Evolutionary conservation across 2,113 vertebrate species (phyloP).

Genomic region (Enhydra lutris): DNA sequence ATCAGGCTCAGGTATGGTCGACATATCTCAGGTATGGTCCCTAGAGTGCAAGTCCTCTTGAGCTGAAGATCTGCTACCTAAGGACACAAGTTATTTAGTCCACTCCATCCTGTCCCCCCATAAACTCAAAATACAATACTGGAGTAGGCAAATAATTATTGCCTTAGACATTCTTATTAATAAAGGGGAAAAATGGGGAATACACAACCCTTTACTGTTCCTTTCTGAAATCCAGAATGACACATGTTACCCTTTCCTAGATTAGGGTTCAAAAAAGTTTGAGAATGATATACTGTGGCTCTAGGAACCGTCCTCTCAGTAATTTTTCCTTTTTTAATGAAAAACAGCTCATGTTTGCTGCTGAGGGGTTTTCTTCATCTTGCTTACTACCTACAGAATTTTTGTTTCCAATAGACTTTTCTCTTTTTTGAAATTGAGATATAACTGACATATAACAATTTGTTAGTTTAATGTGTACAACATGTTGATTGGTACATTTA

Average conservation of each 20-base stretch:
- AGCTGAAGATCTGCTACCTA: neutral
- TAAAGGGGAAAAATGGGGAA: neutral
- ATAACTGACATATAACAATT: neutral
- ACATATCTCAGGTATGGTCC: neutral
- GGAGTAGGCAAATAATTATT: neutral
- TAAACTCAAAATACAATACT: neutral
- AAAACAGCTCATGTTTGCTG: neutral
- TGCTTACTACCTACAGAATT: neutral
- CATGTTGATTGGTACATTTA: neutral
- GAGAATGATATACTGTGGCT: neutral
- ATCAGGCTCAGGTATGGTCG: neutral
- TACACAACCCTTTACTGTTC: neutral
- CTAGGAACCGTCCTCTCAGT: neutral
- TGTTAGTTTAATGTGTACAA: neutral
- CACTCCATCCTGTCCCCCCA: accelerated
- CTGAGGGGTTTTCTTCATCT: neutral
- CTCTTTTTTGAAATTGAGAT: neutral
- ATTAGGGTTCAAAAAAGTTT: neutral
- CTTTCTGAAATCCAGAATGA: neutral
- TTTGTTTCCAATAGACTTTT: neutral
- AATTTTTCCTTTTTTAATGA: neutral
- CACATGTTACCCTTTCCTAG: neutral
- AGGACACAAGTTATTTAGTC: neutral
- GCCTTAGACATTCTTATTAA: neutral
- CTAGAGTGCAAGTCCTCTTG: neutral